phyloP scores from a whole-genome alignment of 64 coral and sea anemone species.

The Montipora cactus region DNA sequence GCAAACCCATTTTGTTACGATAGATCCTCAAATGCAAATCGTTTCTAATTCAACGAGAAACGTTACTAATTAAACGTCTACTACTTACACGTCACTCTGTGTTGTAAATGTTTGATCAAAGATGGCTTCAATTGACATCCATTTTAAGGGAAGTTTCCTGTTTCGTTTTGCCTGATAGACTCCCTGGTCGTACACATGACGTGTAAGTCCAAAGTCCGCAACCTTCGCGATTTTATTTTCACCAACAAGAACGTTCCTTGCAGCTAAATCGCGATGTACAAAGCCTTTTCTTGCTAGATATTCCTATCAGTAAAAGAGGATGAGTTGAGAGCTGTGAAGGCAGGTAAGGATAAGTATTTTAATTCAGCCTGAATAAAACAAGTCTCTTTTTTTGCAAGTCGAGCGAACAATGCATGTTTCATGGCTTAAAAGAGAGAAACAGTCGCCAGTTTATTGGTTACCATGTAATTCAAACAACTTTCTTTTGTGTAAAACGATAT shows the following conservation, averaged over 20 bases:
- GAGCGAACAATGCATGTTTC: too few relatives aligned
- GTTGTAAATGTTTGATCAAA: constrained; percentile 71
- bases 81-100: constrained; percentile 73
- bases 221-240: constrained; percentile 68
- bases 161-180: constrained; percentile 62
- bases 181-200: constrained; percentile 55
- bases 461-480: too few relatives aligned
- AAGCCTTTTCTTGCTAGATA: constrained; percentile 60
- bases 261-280: constrained; percentile 68
- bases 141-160: constrained; percentile 64
- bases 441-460: too few relatives aligned
- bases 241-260: constrained; percentile 63
- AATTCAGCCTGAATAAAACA: neutral
- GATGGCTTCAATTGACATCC: constrained; percentile 80
- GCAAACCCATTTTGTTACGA: too few relatives aligned
- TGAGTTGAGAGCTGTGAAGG: too few relatives aligned
- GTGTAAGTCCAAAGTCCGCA: constrained; percentile 65
- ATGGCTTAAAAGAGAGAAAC: too few relatives aligned
- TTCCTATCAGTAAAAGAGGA: constrained; percentile 36
- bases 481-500: too few relatives aligned
- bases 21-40: too few relatives aligned
- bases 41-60: too few relatives aligned
- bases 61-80: neutral
- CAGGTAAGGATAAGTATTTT: neutral
- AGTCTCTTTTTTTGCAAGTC: too few relatives aligned